Evolutionary conservation across 2,797 vertebrate species (phyloP).

Genomic region (Trichosurus vulpecula): DNA sequence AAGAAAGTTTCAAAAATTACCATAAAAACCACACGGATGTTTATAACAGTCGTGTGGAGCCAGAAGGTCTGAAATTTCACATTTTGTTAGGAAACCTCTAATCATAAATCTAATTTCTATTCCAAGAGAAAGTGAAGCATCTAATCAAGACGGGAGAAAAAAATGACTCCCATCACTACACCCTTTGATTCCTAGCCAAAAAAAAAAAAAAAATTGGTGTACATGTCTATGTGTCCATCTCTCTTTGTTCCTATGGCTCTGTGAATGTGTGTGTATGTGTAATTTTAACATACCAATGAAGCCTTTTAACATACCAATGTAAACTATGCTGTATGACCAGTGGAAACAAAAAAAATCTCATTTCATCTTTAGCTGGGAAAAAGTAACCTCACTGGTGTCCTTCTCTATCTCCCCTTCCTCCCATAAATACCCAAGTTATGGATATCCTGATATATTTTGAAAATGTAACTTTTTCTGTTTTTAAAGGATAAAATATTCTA

Average conservation of each 20-base stretch:
- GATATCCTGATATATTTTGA: neutral
- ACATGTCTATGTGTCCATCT: neutral
- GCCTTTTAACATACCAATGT: neutral
- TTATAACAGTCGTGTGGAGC: neutral
- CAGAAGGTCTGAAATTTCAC: neutral
- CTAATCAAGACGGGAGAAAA: neutral
- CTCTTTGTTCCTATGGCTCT: neutral
- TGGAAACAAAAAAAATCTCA: neutral
- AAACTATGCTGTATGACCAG: neutral
- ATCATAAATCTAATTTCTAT: neutral
- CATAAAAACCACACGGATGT: neutral
- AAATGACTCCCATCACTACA: neutral
- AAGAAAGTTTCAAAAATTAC: neutral
- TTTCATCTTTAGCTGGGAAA: neutral
- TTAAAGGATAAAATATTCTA: neutral
- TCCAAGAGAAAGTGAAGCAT: neutral
- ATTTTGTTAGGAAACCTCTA: neutral
- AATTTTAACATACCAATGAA: neutral
- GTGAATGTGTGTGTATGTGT: neutral
- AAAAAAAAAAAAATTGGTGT: neutral
- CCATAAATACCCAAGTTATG: neutral
- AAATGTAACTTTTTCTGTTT: neutral
- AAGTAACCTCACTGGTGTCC: neutral
- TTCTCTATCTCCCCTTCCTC: neutral
- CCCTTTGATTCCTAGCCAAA: neutral